phyloP scores from a whole-genome alignment of 2,888 invertebrate species.

The Scaptomyza cyrtandrae region DNA sequence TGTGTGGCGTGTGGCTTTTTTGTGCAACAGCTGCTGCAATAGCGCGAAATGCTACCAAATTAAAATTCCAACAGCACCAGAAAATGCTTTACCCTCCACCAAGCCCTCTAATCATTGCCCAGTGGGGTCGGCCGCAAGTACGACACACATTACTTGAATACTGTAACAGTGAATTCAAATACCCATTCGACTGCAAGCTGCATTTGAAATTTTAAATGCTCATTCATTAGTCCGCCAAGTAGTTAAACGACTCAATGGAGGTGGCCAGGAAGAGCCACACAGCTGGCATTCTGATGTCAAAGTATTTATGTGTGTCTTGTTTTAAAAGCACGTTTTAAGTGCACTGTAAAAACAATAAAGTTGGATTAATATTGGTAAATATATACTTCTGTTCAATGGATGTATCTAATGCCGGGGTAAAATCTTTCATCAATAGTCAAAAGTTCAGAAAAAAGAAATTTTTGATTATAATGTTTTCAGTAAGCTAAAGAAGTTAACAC shows the following conservation, averaged over 20 bases:
- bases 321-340: slow-evolving; percentile 48
- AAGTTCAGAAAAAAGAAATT: no score
- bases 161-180: slow-evolving; percentile 35
- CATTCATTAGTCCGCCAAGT: slow-evolving; percentile 69
- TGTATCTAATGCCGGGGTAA: no score
- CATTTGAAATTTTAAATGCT: slow-evolving; percentile 49
- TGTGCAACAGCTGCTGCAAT: slow-evolving; percentile 61
- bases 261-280: slow-evolving; percentile 15
- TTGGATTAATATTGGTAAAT: no score
- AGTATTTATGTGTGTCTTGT: slow-evolving; percentile 49
- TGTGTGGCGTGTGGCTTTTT: slow-evolving; percentile 15
- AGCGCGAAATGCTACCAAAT: slow-evolving; percentile 65
- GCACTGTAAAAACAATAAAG: slow-evolving; percentile 40
- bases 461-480: no score
- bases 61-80: slow-evolving; percentile 71
- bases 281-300: slow-evolving; percentile 61
- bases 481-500: no score
- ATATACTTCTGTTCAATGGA: no score
- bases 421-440: no score
- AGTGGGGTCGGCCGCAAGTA: slow-evolving; percentile 35
- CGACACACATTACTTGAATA: slow-evolving; percentile 40
- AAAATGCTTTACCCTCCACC: slow-evolving; percentile 3
- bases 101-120: slow-evolving; percentile 5
- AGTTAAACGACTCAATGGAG: slow-evolving; percentile 7
- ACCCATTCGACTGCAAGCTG: slow-evolving; percentile 32